Conservation (phyloP, 1,140 invertebrate species). For the Drosophila nannoptera region DNA sequence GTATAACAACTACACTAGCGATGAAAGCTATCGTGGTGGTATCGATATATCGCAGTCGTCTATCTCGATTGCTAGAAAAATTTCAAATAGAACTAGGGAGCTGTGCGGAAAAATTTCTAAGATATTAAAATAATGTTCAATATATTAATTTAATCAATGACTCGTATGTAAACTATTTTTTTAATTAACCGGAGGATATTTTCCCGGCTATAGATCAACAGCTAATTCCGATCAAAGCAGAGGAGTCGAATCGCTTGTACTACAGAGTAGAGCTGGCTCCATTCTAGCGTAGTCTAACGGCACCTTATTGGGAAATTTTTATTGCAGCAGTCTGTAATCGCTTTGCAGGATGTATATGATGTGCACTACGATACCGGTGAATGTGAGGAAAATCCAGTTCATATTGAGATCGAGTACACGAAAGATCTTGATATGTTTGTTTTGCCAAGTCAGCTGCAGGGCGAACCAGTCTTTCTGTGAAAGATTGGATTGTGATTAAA, state of each 20-base stretch:
- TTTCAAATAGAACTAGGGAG: neutral
- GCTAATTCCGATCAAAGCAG: too few relatives aligned
- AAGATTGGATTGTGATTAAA: neutral
- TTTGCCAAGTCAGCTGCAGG: conserved; percentile 37
- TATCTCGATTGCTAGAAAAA: neutral
- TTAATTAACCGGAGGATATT: too few relatives aligned
- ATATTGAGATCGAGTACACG: conserved; percentile 26
- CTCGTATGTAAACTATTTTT: too few relatives aligned
- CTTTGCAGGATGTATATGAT: conserved; percentile 43
- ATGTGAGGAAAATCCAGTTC: conserved; percentile 13
- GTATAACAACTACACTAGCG: neutral
- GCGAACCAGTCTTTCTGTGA: conserved; percentile 42
- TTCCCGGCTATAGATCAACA: too few relatives aligned
- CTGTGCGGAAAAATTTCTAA: too few relatives aligned
- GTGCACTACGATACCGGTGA: conserved; percentile 21
- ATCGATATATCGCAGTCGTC: neutral
- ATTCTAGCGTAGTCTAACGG: too few relatives aligned
- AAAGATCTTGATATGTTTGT: conserved; percentile 34
- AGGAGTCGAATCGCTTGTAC: too few relatives aligned
- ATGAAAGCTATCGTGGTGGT: conserved; percentile 1
- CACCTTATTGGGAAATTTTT: neutral
- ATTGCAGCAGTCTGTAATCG: conserved; percentile 33
- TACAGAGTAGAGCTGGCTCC: too few relatives aligned
- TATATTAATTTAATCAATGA: neutral
- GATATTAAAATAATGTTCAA: too few relatives aligned